These are phyloP conservation scores for Lycopodina hypogea DNA, from an alignment of 37 sponge, comb jelly and placozoan species.

Conservation along the genomic window DNA sequence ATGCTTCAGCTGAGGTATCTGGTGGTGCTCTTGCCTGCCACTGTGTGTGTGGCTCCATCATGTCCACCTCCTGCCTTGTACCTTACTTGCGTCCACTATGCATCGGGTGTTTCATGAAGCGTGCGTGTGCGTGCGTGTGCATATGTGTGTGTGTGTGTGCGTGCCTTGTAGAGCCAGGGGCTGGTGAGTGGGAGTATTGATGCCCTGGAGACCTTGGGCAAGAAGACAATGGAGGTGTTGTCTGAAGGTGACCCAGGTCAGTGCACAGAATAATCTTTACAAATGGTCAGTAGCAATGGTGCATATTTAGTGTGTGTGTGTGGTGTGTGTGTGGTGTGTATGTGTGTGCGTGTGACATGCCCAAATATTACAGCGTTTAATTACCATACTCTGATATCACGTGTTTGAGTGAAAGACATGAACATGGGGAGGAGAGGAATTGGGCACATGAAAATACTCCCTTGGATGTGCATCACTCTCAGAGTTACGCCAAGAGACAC, in stretches of 20 bases:
- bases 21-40: too few species aligned
- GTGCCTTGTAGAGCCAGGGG: conserved; percentile 33
- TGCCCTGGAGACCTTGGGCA: conserved; percentile 84
- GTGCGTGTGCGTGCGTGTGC: neutral
- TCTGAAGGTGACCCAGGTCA: conserved; percentile 90
- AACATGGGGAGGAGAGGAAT: too few species aligned
- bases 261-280: neutral
- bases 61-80: too few species aligned
- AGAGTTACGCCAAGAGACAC: too few species aligned
- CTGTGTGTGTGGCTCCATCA: neutral
- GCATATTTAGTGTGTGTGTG: neutral
- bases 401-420: too few species aligned
- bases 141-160: neutral
- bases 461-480: too few species aligned
- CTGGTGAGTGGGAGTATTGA: conserved; percentile 77
- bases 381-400: too few species aligned
- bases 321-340: too few species aligned
- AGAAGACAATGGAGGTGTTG: conserved; percentile 85
- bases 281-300: neutral
- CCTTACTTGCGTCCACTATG: neutral
- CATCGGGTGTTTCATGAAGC: neutral
- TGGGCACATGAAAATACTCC: too few species aligned
- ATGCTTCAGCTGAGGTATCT: too few species aligned
- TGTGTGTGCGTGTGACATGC: too few species aligned
- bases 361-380: too few species aligned